These are phyloP conservation scores for Cyprinodon diabolis DNA, from an alignment of 2,797 vertebrate genomes.

Conservation along the genomic window DNA sequence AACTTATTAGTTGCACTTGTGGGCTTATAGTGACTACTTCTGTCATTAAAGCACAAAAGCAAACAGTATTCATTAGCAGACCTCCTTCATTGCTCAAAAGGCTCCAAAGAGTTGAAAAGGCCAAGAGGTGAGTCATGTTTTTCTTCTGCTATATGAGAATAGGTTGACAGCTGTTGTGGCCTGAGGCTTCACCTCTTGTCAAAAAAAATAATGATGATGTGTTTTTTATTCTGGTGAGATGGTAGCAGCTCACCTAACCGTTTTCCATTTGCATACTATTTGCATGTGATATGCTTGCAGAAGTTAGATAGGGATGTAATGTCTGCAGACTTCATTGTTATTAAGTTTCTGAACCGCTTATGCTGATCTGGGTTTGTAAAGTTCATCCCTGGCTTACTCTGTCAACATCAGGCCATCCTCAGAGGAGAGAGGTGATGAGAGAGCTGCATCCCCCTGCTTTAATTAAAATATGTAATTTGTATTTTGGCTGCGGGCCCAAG, in stretches of 20 bases:
- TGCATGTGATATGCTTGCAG: conserved; percentile 33
- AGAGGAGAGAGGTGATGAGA: conserved; percentile 22
- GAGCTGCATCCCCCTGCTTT: conserved; percentile 24
- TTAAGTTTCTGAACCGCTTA: conserved; percentile 43
- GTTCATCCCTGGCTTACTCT: conserved; percentile 43
- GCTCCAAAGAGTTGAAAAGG: not conserved
- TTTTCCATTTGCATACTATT: conserved; percentile 46
- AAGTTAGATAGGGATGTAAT: conserved; percentile 30
- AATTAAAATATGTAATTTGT: conserved; percentile 59
- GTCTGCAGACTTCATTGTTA: conserved; percentile 30
- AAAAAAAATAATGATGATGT: conserved; percentile 6
- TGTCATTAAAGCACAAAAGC: conserved; percentile 14
- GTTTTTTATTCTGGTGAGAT: conserved; percentile 16
- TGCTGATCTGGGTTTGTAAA: conserved; percentile 52
- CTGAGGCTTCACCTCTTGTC: too few relatives aligned
- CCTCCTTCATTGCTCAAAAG: conserved; percentile 12
- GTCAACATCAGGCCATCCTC: conserved; percentile 38
- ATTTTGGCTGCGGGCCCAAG: conserved; percentile 36
- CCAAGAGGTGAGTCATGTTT: conserved; percentile 32
- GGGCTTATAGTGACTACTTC: conserved; percentile 25
- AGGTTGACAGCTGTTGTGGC: not conserved
- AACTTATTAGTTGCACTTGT: conserved; percentile 22
- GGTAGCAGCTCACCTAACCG: conserved; percentile 9
- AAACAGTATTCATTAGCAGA: conserved; percentile 1
- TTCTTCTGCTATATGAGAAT: not conserved